These are phyloP conservation scores for Aradus depressus DNA, from an alignment of 2,888 invertebrate species.

Conservation along the genomic window DNA sequence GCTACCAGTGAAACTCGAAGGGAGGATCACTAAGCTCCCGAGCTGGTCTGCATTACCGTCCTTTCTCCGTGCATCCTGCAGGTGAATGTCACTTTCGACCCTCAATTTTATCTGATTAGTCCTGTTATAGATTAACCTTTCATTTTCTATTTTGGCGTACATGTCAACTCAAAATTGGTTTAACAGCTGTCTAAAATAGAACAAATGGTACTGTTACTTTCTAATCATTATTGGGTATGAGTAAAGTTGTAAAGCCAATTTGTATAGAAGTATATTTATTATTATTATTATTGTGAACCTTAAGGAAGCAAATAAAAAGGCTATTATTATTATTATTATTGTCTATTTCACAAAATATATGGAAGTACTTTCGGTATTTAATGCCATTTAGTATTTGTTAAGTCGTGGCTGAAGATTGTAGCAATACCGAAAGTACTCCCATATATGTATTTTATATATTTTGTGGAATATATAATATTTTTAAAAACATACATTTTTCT, in stretches of 20 bases:
- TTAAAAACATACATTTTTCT: too few species aligned
- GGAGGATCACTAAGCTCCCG: not conserved
- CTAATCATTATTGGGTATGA: conserved; percentile 26
- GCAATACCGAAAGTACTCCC: too few species aligned
- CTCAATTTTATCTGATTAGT: not conserved
- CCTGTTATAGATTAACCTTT: not conserved
- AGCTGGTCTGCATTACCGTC: not conserved
- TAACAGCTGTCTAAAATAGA: not conserved
- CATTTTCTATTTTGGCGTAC: not conserved
- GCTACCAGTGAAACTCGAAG: not conserved
- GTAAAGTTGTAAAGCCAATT: conserved; percentile 30
- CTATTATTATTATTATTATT: too few species aligned
- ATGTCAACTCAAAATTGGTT: conserved; percentile 9
- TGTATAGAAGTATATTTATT: too few species aligned
- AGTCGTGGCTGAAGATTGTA: too few species aligned
- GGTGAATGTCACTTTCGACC: not conserved
- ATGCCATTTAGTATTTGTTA: too few species aligned
- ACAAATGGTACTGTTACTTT: not conserved
- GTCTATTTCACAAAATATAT: too few species aligned
- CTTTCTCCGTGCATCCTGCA: not conserved
- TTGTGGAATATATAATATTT: too few species aligned
- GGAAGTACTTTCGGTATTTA: too few species aligned
- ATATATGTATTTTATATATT: too few species aligned
- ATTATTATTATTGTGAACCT: too few species aligned
- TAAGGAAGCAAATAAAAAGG: too few species aligned